phyloP scores from a whole-genome alignment of 2,797 vertebrate species.

The Setipinna tenuifilis region DNA sequence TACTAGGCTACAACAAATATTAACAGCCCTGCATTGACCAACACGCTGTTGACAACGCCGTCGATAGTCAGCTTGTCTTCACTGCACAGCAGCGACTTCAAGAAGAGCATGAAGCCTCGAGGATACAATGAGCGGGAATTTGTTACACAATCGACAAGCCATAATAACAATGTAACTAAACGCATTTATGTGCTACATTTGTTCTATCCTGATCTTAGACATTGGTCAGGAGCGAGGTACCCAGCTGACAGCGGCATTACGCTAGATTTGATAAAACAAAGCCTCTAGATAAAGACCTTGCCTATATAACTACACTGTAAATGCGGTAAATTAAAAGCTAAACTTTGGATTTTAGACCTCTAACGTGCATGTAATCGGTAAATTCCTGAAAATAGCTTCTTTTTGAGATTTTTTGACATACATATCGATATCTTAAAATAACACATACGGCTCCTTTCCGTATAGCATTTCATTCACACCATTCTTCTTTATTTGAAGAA shows the following conservation, averaged over 20 bases:
- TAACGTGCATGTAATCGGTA: not conserved
- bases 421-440: not conserved
- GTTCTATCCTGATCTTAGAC: not conserved
- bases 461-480: not conserved
- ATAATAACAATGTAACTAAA: not conserved
- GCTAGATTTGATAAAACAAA: not conserved
- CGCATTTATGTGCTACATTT: not conserved
- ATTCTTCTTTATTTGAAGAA: not conserved
- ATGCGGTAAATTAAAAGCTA: not conserved
- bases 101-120: not conserved
- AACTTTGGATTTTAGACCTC: not conserved
- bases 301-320: not conserved
- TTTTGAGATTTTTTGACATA: not conserved
- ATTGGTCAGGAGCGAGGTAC: not conserved
- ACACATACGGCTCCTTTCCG: not conserved
- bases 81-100: not conserved
- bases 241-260: not conserved
- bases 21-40: not conserved
- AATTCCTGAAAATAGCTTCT: not conserved
- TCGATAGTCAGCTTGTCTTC: not conserved
- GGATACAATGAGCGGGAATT: conserved; percentile 16
- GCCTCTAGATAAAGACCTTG: not conserved
- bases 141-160: not conserved
- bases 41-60: not conserved
- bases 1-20: not conserved